Evolutionary conservation across 2,888 invertebrate species (phyloP), one percentile per base, ranked within the genome.

Genomic region (Petrolisthes cinctipes): DNA sequence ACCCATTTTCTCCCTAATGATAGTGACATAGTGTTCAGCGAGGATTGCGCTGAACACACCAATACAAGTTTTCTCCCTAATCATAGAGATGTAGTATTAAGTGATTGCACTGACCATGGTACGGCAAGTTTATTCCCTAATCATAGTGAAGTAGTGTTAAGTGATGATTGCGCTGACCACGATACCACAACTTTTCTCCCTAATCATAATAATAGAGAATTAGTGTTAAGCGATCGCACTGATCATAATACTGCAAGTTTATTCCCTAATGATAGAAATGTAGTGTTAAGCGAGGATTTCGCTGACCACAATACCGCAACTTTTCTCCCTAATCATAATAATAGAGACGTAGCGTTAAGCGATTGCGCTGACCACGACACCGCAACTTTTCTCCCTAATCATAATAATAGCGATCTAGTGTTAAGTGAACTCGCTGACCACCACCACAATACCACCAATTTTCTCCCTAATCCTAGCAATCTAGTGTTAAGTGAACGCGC

Each of bases 41-140:
- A 37, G 37, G 1, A 85, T 51, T 75, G 83, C 75, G 73, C 73
- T 83, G 61, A 61, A 9, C 61, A 14, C 3, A 0, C 37, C 86
- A 73, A 86, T 86, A 86, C 75, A 82, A 86, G 82, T 82, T 86
- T 37, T 37, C 37, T 82, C 75, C 82, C 82, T 68, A 76, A 80
- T 68, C 82, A 86, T 85, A 85, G 85, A 85, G 7, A 61, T 23
- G 54, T 85, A 79, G 79, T 76, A 56, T 85, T 85, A 68, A 85
- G 68, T 85, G 85, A 85, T 51, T 75, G 83, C 75, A 73, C 73
- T 83, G 61, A 61, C 61, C 61, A 14, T 61, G 9, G 61, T 14
- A 9, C 17, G 1, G 3, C 61, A 61, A 17, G 61, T 14, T 17
- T 17, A 61, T 61, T 61, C 61, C 11, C 61, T 61, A 61, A 61